Evolutionary conservation across 2,113 vertebrate species (phyloP), one percentile per base, ranked within the genome.

Genomic region (Sciurus niger): DNA sequence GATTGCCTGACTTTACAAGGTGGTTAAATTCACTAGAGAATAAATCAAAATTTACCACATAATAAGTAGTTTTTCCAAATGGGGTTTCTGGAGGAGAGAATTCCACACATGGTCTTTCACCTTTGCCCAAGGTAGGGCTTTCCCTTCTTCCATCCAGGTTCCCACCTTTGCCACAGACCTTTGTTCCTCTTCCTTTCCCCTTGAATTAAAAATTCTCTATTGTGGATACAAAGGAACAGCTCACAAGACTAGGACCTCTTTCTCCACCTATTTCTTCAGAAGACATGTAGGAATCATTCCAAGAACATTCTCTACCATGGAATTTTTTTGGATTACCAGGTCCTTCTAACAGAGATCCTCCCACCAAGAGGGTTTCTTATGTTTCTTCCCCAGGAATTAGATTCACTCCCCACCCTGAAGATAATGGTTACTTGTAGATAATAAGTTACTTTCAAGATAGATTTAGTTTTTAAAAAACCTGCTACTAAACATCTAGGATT

Each of bases 61-160:
- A 60, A 78, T 43, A 58, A 48, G 17, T 77, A 55, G 25, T 70
- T 89, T 95, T 94, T 88, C 76, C 79, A 78, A 73, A 48, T 34
- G 93, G 14, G 40, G 1, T 37, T 25, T 77, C 43, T 65, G 51
- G 51, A 74, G 40, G 20, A 65, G 14, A 79, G 65, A 96, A 76
- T 74, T 51, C 58, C 7, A 67, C 22, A 14, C 9, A 67, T 11
- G 34, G 32, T 34, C 12, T 90, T 91, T 78, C n/a, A 73, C 22
- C 43, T 84, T 63, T 79, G 32, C 53, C 43, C 34, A 63, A 55
- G 84, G 58, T 30, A 16, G 16, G 9, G 30, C 43, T 43, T 70
- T 53, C 22, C 12, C 11, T 7, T 72, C 43, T 37, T 76, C 43
- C 7, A 78, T 14, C 24, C 30, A 82, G 40, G 76, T 20, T 78